phyloP scores from a whole-genome alignment of 2,797 vertebrate species.

The Podarcis siculus region DNA sequence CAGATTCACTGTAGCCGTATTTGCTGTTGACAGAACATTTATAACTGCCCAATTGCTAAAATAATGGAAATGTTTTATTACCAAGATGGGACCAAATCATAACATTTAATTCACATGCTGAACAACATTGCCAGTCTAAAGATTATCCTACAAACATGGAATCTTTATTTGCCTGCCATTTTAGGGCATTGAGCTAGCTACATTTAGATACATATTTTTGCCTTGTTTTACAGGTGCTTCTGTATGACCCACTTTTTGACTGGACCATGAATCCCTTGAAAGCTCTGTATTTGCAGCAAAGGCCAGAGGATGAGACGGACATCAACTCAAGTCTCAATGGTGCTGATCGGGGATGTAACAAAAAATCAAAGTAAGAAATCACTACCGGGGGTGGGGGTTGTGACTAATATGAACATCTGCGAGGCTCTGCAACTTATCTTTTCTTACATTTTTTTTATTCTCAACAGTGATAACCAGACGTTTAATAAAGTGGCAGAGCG shows the following conservation, averaged over 20 bases:
- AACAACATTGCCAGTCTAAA: neutral
- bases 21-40: neutral
- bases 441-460: constrained; percentile 20
- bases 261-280: constrained; percentile 99
- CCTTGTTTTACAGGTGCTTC: constrained; percentile 84
- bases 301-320: constrained; percentile 91
- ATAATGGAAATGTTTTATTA: neutral
- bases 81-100: neutral
- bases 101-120: neutral
- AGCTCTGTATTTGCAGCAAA: constrained; percentile 92
- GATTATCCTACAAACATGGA: neutral
- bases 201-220: constrained; percentile 14
- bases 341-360: constrained; percentile 82
- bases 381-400: neutral
- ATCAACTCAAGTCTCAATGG: constrained; percentile 83
- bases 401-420: neutral
- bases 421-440: neutral
- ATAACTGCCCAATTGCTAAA: neutral
- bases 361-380: constrained; percentile 82
- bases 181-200: neutral
- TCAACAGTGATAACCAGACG: constrained; percentile 86
- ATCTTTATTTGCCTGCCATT: accelerated
- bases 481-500: constrained; percentile 98
- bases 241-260: constrained; percentile 97
- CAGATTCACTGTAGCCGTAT: too few species aligned